Evolutionary conservation across 2,888 invertebrate species (phyloP), one percentile per base, ranked within the genome.

Genomic region (Cecidostiba fungosa): DNA sequence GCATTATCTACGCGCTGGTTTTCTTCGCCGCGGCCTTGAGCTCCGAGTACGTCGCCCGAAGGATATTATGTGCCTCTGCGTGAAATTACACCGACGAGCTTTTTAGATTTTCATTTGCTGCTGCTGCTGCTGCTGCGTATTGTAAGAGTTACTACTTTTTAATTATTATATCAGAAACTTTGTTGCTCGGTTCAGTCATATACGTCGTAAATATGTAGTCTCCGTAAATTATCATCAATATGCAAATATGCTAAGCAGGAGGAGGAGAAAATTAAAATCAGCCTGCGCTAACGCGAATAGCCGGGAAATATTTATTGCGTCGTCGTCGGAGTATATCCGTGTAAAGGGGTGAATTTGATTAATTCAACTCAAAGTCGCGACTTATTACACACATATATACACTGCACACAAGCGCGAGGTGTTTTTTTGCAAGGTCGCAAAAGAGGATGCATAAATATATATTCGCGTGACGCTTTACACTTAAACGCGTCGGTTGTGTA

Each of bases 391-490:
- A 16, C 29, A 54, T 5, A 54, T 14, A 36, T 5, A 6, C 36
- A n/a, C n/a, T n/a, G n/a, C n/a, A n/a, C n/a, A n/a, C n/a, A n/a
- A n/a, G 32, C 36, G 3, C 32, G 23, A 32, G 14, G 19, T 47
- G n/a, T 66, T 66, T 70, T n/a, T 74, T 82, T 74, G 32, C 74
- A 47, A 47, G 43, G 43, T 76, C 36, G 54, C 10, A 70, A 70
- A 47, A 29, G 50, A 66, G 66, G 69, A 82, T 82, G 36, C 76
- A 76, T 82, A 82, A 82, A 76, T 82, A 76, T 47, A 50, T 47
- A 50, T 82, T 82, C 26, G 69, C 76, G 76, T 82, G 76, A 82
- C 19, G 76, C 47, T n/a, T n/a, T 12, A 16, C 74, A 43, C 43
- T 74, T 74, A 6, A 47, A 8, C n/a, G 59, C 19, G n/a, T 12